Base-by-base conservation (phyloP, 2,113 vertebrate species). In the Dromaius novaehollandiae region DNA sequence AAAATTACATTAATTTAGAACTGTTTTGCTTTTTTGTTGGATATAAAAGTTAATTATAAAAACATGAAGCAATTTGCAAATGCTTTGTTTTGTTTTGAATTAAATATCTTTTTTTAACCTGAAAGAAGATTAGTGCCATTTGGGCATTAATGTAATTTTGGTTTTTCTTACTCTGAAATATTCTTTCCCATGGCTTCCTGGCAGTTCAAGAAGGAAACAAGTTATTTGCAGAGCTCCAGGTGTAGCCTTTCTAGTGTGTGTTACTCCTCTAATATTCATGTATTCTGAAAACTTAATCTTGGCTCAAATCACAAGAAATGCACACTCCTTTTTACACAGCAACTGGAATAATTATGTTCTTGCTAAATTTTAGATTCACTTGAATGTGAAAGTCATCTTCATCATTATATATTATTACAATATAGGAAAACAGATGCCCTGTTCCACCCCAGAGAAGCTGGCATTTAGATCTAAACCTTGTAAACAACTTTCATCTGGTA, bases 291-390 rank as follows among this genome's bases (percentile, higher is more conserved):
- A 78, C 34, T 0, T 66, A 10, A 56, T 34, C 60, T 78, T 75
- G 69, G 51, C 74, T 69, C 0, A 5, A 87, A 91, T 26, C 68
- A 92, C 76, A 68, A 34, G 16, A 60, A 66, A 63, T 5, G 17
- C 20, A 64, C 0, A 1, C 25, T 11, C 4, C 19, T 82, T 61
- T n/a, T 28, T 75, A 87, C 0, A 1, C 20, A 19, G 15, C 50
- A 90, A 81, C 20, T 94, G 73, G 32, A 87, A 65, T 76, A 73
- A 38, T 68, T 42, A 25, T 18, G 21, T 75, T 88, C 24, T 82
- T 71, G 13, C n/a, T 36, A 89, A 44, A 9, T 60, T 93, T 83
- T 68, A 92, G 61, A 64, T 58, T 55, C 4, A 50, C 60, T 78
- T 87, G 46, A 36, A 81, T 70, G 25, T 11, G 26, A 86, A 88